phyloP scores from a whole-genome alignment of 2,888 invertebrate species.

The Marasmarcha lunaedactyla region DNA sequence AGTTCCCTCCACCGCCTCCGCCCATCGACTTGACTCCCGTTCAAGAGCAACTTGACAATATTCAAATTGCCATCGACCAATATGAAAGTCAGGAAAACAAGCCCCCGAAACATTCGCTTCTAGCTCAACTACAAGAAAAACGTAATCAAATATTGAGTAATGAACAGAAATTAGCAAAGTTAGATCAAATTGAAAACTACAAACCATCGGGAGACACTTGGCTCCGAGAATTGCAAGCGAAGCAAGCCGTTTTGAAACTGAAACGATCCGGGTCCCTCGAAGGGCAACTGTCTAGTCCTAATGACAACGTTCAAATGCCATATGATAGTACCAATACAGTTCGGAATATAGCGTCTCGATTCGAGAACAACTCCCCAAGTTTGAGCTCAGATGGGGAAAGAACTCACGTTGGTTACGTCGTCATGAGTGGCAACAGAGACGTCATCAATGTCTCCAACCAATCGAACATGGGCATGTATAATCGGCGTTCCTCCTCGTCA shows the following conservation, averaged over 20 bases:
- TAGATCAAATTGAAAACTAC: constrained; percentile 33
- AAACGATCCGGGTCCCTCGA: constrained; percentile 49
- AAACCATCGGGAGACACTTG: constrained; percentile 71
- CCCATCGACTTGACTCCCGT: constrained; percentile 77
- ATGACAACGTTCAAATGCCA: constrained; percentile 27
- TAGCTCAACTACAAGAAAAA: constrained; percentile 75
- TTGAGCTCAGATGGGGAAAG: constrained; percentile 36
- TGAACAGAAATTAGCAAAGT: constrained; percentile 37
- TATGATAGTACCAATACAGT: constrained; percentile 68
- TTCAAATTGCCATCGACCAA: constrained; percentile 32
- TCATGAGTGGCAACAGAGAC: constrained; percentile 55
- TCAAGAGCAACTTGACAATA: constrained; percentile 70
- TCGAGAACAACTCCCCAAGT: constrained; percentile 68
- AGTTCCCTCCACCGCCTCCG: constrained; percentile 91
- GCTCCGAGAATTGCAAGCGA: constrained; percentile 84
- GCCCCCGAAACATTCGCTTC: constrained; percentile 50
- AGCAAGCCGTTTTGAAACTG: constrained; percentile 72
- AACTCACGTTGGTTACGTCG: constrained; percentile 50
- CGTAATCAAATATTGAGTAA: constrained; percentile 71
- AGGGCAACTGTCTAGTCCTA: constrained; percentile 39
- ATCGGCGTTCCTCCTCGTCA: constrained; percentile 48
- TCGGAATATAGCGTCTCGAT: constrained; percentile 84
- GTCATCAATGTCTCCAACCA: constrained; percentile 54
- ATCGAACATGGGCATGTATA: constrained; percentile 40
- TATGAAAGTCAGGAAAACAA: constrained; percentile 36